Percentiles rank a stretch among this genome's conserved stretches.
Conservation (phyloP, 2,797 vertebrate genomes). For the Coregonus sp. region DNA sequence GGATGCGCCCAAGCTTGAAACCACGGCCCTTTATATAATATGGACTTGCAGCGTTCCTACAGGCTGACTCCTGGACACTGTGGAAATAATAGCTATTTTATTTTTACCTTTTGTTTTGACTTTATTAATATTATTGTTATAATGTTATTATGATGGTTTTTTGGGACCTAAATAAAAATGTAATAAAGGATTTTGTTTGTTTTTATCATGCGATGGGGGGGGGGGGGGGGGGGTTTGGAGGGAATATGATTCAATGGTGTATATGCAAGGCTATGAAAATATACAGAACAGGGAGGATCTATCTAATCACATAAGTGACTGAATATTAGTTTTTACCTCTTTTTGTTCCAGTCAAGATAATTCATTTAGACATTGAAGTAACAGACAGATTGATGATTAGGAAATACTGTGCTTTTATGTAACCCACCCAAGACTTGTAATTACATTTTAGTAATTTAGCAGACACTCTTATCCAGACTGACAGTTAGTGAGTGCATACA, state of each 20-base stretch:
- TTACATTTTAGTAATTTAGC: too few relatives aligned
- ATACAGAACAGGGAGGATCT: too few relatives aligned
- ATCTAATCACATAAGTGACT: too few relatives aligned
- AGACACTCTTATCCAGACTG: too few relatives aligned
- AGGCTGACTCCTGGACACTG: slow-evolving; percentile 67
- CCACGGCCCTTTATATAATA: slow-evolving; percentile 65
- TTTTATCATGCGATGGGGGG: background rate
- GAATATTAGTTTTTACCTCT: too few relatives aligned
- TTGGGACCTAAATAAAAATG: slow-evolving; percentile 81
- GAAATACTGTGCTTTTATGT: too few relatives aligned
- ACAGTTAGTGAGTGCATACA: too few relatives aligned
- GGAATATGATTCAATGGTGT: background rate
- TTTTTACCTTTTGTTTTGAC: slow-evolving; percentile 70
- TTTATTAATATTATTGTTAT: slow-evolving; percentile 85
- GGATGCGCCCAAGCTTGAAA: slow-evolving; percentile 68
- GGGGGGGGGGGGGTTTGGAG: background rate
- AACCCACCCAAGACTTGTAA: too few relatives aligned
- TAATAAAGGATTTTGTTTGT: slow-evolving; percentile 51
- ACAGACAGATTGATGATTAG: too few relatives aligned
- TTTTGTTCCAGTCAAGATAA: too few relatives aligned
- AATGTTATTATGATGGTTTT: slow-evolving; percentile 84
- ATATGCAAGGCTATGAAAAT: too few relatives aligned
- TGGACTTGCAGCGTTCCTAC: slow-evolving; percentile 70
- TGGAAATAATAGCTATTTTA: slow-evolving; percentile 78
- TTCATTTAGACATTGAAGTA: too few relatives aligned